These are phyloP conservation scores for Chloropsis hardwickii DNA, from an alignment of 2,113 vertebrate genomes.

Conservation along the genomic window DNA sequence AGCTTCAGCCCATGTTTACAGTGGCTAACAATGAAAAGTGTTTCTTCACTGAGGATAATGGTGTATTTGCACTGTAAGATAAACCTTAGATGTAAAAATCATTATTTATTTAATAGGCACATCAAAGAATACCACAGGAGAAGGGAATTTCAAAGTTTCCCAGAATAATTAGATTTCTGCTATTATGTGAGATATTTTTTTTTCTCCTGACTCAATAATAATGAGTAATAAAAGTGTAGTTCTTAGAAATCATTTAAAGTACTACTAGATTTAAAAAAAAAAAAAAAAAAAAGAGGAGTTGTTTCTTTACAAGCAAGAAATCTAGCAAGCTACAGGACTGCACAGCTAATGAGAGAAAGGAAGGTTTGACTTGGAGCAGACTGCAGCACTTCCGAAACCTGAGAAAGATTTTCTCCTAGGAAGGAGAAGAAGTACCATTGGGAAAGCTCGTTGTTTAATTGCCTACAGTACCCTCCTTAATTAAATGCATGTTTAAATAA, in stretches of 20 bases:
- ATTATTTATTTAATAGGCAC: conserved; percentile 43
- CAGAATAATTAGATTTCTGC: conserved; percentile 29
- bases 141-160: conserved; percentile 36
- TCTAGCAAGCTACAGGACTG: not conserved
- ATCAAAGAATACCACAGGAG: conserved; percentile 32
- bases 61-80: conserved; percentile 35
- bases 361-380: not conserved
- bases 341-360: not conserved
- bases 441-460: not conserved
- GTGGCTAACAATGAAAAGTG: conserved; percentile 43
- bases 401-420: not conserved
- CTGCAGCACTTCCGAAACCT: not conserved
- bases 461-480: not conserved
- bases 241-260: conserved; percentile 2
- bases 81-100: conserved; percentile 43
- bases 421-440: not conserved
- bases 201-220: not conserved
- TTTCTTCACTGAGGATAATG: conserved; percentile 51
- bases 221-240: not conserved
- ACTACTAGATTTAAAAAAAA: not conserved
- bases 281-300: not conserved
- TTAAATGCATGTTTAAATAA: conserved; percentile 41
- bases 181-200: not conserved
- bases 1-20: not conserved
- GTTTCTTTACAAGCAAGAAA: not conserved